Evolutionary conservation across 2,113 vertebrate species (phyloP).

Genomic region (Hiodon alosoides): DNA sequence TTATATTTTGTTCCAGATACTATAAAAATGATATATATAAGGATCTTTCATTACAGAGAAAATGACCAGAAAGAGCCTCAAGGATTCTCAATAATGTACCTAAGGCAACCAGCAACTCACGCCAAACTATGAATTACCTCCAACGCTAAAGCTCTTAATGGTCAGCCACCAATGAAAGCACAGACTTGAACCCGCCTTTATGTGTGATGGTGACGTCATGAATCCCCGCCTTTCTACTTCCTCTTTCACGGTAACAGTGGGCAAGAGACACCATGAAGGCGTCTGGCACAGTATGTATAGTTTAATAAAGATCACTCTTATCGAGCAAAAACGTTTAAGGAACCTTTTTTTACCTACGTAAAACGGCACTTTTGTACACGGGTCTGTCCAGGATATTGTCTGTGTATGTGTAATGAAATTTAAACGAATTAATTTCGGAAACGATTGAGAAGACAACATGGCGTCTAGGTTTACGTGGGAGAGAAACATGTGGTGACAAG

Average conservation of each 20-base stretch:
- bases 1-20: too few relatives aligned
- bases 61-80: too few relatives aligned
- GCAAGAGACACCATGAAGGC: conserved; percentile 80
- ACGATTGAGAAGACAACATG: conserved; percentile 33
- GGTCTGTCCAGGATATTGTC: too few relatives aligned
- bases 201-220: conserved; percentile 38
- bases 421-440: background rate
- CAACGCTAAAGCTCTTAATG: too few relatives aligned
- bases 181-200: conserved; percentile 1
- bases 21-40: too few relatives aligned
- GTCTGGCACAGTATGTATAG: conserved; percentile 80
- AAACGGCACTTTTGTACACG: too few relatives aligned
- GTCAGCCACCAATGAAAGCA: conserved; percentile 21
- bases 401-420: too few relatives aligned
- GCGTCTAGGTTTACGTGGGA: background rate
- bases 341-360: background rate
- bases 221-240: conserved; percentile 49
- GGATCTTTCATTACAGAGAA: too few relatives aligned
- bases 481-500: conserved; percentile 11
- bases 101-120: too few relatives aligned
- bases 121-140: too few relatives aligned
- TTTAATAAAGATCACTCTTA: accelerated
- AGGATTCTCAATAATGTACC: too few relatives aligned
- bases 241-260: conserved; percentile 68
- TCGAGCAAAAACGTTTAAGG: accelerated